A percentile compares a stretch with the other conserved stretches of the same genome.
These are phyloP conservation scores for Spodoptera litura DNA, from an alignment of 1,140 invertebrate species.

Conservation along the genomic window DNA sequence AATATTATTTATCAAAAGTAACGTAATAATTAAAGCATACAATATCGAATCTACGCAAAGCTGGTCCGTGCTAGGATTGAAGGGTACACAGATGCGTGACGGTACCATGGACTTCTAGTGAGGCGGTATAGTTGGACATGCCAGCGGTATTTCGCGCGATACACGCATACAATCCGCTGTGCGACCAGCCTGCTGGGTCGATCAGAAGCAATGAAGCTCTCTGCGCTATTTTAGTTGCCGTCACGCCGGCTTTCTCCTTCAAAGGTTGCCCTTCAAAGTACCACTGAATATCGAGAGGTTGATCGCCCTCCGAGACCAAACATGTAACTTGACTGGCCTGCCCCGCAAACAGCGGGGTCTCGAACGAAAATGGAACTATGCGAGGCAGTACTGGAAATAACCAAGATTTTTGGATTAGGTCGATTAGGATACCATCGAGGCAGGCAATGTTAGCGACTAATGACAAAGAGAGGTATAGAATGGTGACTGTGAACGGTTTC, in stretches of 20 bases:
- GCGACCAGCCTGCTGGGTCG: conserved; percentile 94
- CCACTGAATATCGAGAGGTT: conserved; percentile 94
- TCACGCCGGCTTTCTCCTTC: conserved; percentile 87
- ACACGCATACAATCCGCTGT: conserved; percentile 94
- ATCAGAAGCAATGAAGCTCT: conserved; percentile 89
- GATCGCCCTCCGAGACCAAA: conserved; percentile 93
- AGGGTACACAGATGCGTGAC: conserved; percentile 67
- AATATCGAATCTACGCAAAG: conserved; percentile 79
- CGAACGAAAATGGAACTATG: conserved; percentile 91
- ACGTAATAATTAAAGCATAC: conserved; percentile 64
- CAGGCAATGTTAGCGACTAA: conserved; percentile 80
- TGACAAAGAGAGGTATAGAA: conserved; percentile 64
- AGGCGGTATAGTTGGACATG: conserved; percentile 91
- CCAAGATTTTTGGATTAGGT: conserved; percentile 78
- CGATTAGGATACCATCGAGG: conserved; percentile 52
- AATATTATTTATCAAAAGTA: conserved; percentile 3
- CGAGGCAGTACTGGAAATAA: conserved; percentile 90
- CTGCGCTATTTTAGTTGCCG: conserved; percentile 89
- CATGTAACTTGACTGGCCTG: conserved; percentile 91
- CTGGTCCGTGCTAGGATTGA: conserved; percentile 80
- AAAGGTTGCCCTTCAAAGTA: conserved; percentile 88
- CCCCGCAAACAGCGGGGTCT: conserved; percentile 89
- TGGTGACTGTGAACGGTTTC: conserved; percentile 65
- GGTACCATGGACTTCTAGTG: conserved; percentile 88
- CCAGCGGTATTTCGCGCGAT: conserved; percentile 95